These are phyloP conservation scores for Pollenia griseotomentosa DNA, from an alignment of 2,888 invertebrate species.

Conservation along the genomic window DNA sequence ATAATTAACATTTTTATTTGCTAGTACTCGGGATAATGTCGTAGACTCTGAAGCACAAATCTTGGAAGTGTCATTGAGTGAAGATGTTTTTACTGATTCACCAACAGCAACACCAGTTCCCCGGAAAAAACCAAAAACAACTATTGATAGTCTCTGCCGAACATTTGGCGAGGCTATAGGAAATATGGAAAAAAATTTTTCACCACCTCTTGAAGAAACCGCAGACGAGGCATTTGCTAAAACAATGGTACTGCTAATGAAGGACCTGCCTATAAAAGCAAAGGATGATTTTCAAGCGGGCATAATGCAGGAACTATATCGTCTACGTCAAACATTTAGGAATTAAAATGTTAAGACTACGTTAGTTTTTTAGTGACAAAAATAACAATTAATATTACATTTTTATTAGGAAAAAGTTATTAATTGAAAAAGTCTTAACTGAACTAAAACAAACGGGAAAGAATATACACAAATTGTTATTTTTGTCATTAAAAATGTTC, in stretches of 20 bases:
- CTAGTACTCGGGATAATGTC: conserved; percentile 36
- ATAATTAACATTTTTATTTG: conserved; percentile 26
- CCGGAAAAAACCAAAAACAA: not conserved
- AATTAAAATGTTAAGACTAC: no score
- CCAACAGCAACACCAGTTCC: not conserved
- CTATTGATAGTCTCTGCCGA: conserved; percentile 22
- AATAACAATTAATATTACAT: no score
- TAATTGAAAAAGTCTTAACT: no score
- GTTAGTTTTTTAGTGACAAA: no score
- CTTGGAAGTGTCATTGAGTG: not conserved
- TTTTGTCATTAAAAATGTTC: no score
- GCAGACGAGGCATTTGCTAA: conserved; percentile 30
- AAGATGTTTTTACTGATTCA: not conserved
- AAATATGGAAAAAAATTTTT: conserved; percentile 9
- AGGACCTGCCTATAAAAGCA: conserved; percentile 4
- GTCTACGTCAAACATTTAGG: not conserved
- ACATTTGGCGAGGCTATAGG: conserved; percentile 34
- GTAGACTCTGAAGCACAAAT: not conserved
- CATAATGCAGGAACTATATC: conserved; percentile 24
- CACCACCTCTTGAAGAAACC: not conserved
- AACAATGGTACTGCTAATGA: conserved; percentile 15
- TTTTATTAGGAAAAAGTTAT: no score
- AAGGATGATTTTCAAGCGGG: conserved; percentile 29
- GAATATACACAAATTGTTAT: no score
- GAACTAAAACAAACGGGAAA: no score